phyloP scores from a whole-genome alignment of 53 echinoderm and acorn worm species.

The Echinometra lucunter region DNA sequence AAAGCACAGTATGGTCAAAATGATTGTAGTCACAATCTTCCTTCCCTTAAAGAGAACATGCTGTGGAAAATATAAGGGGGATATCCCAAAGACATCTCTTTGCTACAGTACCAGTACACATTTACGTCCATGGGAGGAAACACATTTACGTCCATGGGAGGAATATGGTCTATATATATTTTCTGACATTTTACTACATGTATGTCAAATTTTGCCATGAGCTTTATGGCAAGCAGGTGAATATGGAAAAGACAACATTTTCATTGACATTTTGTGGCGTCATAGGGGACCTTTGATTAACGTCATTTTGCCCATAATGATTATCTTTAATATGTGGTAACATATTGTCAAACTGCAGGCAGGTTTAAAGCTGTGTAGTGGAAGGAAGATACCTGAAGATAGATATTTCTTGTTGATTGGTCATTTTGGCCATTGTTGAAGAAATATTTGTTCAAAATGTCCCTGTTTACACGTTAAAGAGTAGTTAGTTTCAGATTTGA shows the following conservation, averaged over 20 bases:
- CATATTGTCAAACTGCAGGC: not conserved
- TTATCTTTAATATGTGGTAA: not conserved
- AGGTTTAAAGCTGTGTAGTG: not conserved
- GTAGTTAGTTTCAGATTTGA: not conserved
- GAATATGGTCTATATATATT: not conserved
- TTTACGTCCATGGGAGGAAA: too few relatives aligned
- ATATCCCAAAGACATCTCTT: not conserved
- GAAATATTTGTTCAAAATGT: not conserved
- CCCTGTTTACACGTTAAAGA: not conserved
- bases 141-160: not conserved
- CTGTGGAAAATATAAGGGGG: not conserved
- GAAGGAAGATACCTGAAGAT: not conserved
- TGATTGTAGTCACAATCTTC: not conserved
- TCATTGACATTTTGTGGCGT: not conserved
- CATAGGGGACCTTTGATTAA: not conserved
- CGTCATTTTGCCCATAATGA: not conserved
- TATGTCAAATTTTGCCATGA: conserved; percentile 15
- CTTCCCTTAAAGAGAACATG: too few relatives aligned
- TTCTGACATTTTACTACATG: conserved; percentile 13
- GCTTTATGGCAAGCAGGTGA: conserved; percentile 6
- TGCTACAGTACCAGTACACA: not conserved
- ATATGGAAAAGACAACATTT: not conserved
- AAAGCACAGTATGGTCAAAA: not conserved
- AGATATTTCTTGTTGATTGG: not conserved
- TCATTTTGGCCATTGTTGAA: not conserved